A percentile compares a stretch with the other conserved stretches of the same genome.
These are phyloP conservation scores for Tarsius wallacei DNA, from an alignment of 2,797 vertebrate species.

Conservation along the genomic window DNA sequence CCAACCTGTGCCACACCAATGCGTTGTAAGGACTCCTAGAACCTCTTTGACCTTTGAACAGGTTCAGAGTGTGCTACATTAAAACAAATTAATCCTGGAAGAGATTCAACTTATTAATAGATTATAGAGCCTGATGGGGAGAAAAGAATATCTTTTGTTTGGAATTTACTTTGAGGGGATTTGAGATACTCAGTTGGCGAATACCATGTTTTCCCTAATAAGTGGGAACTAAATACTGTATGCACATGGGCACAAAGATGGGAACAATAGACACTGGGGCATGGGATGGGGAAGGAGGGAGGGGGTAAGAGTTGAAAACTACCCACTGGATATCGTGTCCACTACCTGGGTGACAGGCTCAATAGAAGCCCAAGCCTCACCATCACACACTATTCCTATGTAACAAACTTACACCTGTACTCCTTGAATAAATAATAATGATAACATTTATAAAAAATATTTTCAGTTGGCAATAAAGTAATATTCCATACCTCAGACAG, in stretches of 20 bases:
- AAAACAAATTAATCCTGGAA: slow-evolving; percentile 45
- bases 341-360: too few species aligned
- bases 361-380: too few species aligned
- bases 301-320: background rate
- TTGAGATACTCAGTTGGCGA: background rate
- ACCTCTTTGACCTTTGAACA: slow-evolving; percentile 34
- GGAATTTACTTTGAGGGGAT: background rate
- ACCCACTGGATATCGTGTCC: too few species aligned
- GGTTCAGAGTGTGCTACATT: background rate
- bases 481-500: background rate
- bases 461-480: background rate
- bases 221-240: too few species aligned
- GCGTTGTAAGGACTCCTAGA: background rate
- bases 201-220: too few species aligned
- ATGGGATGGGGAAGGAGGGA: too few species aligned
- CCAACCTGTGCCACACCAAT: background rate
- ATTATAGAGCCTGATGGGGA: background rate
- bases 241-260: too few species aligned
- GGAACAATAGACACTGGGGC: too few species aligned
- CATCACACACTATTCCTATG: too few species aligned
- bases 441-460: background rate
- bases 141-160: slow-evolving; percentile 32
- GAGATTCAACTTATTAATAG: background rate
- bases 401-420: too few species aligned
- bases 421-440: too few species aligned